Evolutionary conservation across 2,797 vertebrate species (phyloP).

Genomic region (Cyclura pinguis): DNA sequence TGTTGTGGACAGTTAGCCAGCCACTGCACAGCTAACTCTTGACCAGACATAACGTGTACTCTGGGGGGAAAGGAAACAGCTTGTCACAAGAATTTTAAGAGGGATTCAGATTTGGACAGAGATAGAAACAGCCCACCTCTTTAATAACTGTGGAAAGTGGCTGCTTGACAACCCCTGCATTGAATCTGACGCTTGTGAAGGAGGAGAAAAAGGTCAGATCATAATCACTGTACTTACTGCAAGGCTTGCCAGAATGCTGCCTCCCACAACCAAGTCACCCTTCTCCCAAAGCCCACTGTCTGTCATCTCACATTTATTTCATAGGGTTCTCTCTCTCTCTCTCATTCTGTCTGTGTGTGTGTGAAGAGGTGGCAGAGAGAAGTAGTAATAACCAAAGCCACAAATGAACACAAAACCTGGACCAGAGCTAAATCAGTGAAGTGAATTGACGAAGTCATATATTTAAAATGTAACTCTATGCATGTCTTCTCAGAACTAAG

Average conservation of each 20-base stretch:
- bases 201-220: constrained; percentile 31
- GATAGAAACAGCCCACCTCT: not conserved
- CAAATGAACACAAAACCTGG: not conserved
- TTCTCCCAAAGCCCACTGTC: not conserved
- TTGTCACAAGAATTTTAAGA: constrained; percentile 13
- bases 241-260: not conserved
- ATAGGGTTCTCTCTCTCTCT: not conserved
- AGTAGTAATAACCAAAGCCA: not conserved
- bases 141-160: not conserved
- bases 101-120: not conserved
- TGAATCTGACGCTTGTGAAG: not conserved
- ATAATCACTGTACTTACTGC: constrained; percentile 1
- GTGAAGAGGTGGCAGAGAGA: not conserved
- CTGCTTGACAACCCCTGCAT: not conserved
- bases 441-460: not conserved
- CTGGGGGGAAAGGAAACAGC: not conserved
- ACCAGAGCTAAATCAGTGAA: not conserved
- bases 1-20: not conserved
- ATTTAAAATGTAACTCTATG: not conserved
- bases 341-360: not conserved
- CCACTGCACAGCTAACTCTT: not conserved
- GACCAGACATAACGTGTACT: not conserved
- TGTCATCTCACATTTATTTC: constrained; percentile 20
- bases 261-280: not conserved
- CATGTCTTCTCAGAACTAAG: not conserved